Evolutionary conservation across 2,888 invertebrate genomes (phyloP), one percentile per base, ranked within the genome.

Genomic region (Podotricha telesiphe): DNA sequence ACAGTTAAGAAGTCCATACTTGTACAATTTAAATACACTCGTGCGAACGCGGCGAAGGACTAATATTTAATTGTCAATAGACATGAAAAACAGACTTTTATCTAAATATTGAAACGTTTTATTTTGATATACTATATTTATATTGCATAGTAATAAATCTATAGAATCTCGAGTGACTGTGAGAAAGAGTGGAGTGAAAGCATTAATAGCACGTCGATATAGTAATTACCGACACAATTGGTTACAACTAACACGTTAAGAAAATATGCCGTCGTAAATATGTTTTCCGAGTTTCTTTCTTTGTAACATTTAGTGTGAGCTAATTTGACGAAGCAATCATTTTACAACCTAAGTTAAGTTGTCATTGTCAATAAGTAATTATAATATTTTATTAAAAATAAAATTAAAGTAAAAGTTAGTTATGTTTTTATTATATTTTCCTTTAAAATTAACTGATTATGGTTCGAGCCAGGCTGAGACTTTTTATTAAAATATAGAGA

Each of bases 181-280:
- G 67, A 68, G 70, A 68, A 80, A 81, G 75, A 80, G 76, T 69
- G 76, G 80, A 87, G 88, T 86, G 88, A 90, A 89, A 89, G 87
- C 83, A 82, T 79, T 79, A 77, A 81, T 77, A 77, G 78, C 77
- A 81, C 77, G 80, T 80, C 80, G 80, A 85, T 86, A 84, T 77
- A 84, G 80, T 80, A 77, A 80, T 80, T 75, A 81, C 79, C 78
- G 77, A 76, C 76, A 82, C 83, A 85, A 86, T 85, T 81, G 82
- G 80, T 83, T 81, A 79, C 81, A 86, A n/a, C n/a, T n/a, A n/a
- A n/a, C n/a, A n/a, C 82, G 79, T 51, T 45, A 75, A 73, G 76
- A 75, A 79, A 82, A 82, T 85, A 84, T 74, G 75, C 79, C 77
- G 76, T 73, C 80, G 78, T 77, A 80, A 82, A 84, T 84, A 86